Evolutionary conservation across 2,888 invertebrate species (phyloP), one percentile per base, ranked within the genome.

Genomic region (Scaptodrosophila latifasciaeformis): DNA sequence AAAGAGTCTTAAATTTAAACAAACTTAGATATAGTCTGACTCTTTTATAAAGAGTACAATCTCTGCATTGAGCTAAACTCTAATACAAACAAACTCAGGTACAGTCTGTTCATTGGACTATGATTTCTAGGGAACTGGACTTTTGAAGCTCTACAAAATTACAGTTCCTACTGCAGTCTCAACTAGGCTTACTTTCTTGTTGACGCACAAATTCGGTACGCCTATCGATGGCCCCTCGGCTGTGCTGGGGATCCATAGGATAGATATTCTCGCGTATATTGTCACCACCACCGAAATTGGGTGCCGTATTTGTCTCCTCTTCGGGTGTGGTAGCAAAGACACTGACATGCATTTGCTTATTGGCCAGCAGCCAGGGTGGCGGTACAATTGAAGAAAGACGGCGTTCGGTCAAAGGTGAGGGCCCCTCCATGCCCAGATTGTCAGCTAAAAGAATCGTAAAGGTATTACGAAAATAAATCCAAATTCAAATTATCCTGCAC

Each of bases 381-480:
- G 86, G 85, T 31, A 87, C 81, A 61, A 87, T 85, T 13, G 88
- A 84, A 4, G 90, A 90, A 15, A 88, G 84, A 59, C 90, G 87
- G 49, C 91, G 87, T 70, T 91, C 91, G 43, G 76, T 82, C n/a
- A 86, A 57, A 3, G 82, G 81, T 6, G 80, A 79, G 19, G 85
- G 88, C 70, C 92, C 91, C 83, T 93, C 92, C 93, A 94, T 93
- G 29, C 93, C 94, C 59, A 93, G 86, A 13, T 91, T 93, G 72
- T 94, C 94, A 57, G 93, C 94, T 94, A 17, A 1, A 24, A n/a
- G 13, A 13, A n/a, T n/a, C n/a, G n/a, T n/a, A n/a, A n/a, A n/a
- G n/a, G n/a, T n/a, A n/a, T n/a, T n/a, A n/a, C n/a, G n/a, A n/a
- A n/a, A n/a, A n/a, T n/a, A n/a, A n/a, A n/a, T n/a, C n/a, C n/a